Conservation (phyloP, 1,140 invertebrate species). For the Anadara kagoshimensis region DNA sequence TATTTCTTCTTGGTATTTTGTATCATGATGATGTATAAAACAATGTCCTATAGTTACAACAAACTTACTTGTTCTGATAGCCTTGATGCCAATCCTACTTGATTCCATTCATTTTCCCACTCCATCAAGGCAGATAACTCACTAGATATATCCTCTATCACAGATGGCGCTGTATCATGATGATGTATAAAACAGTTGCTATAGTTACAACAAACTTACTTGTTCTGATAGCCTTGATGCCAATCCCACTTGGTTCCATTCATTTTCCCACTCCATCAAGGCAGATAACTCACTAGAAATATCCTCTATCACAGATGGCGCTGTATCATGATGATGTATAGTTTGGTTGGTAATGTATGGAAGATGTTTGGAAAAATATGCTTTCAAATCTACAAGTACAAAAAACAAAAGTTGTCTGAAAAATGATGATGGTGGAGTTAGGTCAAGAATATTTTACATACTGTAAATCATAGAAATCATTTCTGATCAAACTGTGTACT, state of each 20-base stretch:
- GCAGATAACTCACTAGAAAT: slow-evolving; percentile 62
- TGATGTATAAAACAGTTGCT: slow-evolving; percentile 20
- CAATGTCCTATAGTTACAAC: neutral
- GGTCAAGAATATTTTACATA: too few relatives aligned
- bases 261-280: slow-evolving; percentile 71
- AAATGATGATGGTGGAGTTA: too few relatives aligned
- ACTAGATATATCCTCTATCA: slow-evolving; percentile 67
- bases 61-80: slow-evolving; percentile 65
- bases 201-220: slow-evolving; percentile 37
- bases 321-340: slow-evolving; percentile 53
- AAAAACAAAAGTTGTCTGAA: too few relatives aligned
- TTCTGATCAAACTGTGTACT: too few relatives aligned
- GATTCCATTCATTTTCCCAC: slow-evolving; percentile 73
- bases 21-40: too few relatives aligned
- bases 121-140: slow-evolving; percentile 65
- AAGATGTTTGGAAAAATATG: slow-evolving; percentile 64
- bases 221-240: slow-evolving; percentile 68
- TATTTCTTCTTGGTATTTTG: too few relatives aligned
- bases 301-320: slow-evolving; percentile 68
- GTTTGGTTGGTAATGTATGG: slow-evolving; percentile 69
- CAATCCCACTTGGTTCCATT: slow-evolving; percentile 71
- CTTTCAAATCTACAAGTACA: slow-evolving; percentile 55
- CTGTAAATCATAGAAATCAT: too few relatives aligned
- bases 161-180: slow-evolving; percentile 63
- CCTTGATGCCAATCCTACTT: slow-evolving; percentile 66